Evolutionary conservation across 2,888 invertebrate species (phyloP).

Genomic region (Stenichneumon culpator): DNA sequence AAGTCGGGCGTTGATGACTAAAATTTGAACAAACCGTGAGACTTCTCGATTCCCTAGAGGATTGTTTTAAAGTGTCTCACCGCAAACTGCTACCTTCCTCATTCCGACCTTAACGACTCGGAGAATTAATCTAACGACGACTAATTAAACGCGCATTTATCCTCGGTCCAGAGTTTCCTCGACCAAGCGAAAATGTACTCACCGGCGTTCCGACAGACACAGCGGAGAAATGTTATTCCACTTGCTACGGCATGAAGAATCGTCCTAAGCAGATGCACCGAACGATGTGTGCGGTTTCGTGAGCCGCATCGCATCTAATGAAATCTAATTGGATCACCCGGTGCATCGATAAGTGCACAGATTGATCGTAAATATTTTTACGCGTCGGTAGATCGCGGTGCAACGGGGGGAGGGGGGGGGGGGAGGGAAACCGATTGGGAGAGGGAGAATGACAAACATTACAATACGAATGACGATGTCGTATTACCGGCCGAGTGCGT

Average conservation of each 20-base stretch:
- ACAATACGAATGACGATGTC: slow-evolving; percentile 26
- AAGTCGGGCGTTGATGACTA: slow-evolving; percentile 51
- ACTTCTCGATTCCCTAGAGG: slow-evolving; percentile 8
- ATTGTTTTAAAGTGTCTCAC: slow-evolving; percentile 34
- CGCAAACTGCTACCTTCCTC: slow-evolving; percentile 14
- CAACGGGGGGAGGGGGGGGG: too few relatives aligned
- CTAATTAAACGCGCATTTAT: slow-evolving; percentile 47
- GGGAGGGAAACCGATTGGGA: neutral
- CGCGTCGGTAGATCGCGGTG: slow-evolving; percentile 4
- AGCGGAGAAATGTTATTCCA: neutral
- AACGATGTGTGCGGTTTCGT: slow-evolving; percentile 7
- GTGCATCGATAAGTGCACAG: slow-evolving; percentile 8
- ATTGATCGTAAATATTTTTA: slow-evolving; percentile 47
- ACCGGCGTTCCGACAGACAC: neutral
- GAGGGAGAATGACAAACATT: neutral
- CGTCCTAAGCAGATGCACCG: neutral
- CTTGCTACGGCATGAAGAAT: neutral
- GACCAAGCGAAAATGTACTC: neutral
- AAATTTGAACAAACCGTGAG: slow-evolving; percentile 66
- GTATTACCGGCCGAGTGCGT: slow-evolving; percentile 50
- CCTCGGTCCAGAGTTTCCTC: neutral
- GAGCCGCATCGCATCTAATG: neutral
- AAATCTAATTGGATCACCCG: slow-evolving; percentile 32
- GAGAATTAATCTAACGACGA: slow-evolving; percentile 58
- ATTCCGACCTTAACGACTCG: slow-evolving; percentile 51